Percentiles rank a stretch among this genome's conserved stretches.
Evolutionary conservation across 2,797 vertebrate genomes (phyloP).

Genomic region (Chaetophractus vellerosus): DNA sequence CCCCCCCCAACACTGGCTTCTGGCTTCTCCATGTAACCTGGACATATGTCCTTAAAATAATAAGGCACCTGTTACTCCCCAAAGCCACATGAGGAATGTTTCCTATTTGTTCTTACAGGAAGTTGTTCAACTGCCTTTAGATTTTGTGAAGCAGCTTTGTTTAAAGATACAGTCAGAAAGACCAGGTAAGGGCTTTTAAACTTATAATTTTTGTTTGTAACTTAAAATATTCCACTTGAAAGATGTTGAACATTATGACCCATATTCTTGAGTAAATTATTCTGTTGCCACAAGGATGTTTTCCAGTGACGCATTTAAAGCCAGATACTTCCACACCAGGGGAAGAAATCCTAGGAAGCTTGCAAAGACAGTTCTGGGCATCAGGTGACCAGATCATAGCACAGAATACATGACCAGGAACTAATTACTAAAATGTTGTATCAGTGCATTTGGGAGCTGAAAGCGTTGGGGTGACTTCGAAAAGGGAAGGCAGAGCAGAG

Average conservation of each 20-base stretch:
- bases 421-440: background rate
- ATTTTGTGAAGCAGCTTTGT: conserved; percentile 97
- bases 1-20: background rate
- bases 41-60: background rate
- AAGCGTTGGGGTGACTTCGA: background rate
- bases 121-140: conserved; percentile 96
- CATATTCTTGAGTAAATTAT: background rate
- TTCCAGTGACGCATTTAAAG: background rate
- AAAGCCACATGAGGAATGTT: background rate
- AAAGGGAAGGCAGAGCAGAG: background rate
- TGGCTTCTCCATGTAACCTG: background rate
- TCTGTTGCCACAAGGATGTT: background rate
- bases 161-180: conserved; percentile 97
- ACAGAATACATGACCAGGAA: background rate
- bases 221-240: background rate
- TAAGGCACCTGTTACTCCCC: background rate
- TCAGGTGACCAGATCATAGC: background rate
- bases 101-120: conserved; percentile 87
- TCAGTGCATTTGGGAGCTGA: background rate
- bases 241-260: background rate
- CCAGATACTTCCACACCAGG: background rate
- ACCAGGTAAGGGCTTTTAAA: conserved; percentile 92
- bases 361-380: background rate
- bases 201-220: background rate
- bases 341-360: background rate